These are phyloP conservation scores for Slavum lentiscoides DNA, from an alignment of 2,888 invertebrate genomes.

Conservation along the genomic window DNA sequence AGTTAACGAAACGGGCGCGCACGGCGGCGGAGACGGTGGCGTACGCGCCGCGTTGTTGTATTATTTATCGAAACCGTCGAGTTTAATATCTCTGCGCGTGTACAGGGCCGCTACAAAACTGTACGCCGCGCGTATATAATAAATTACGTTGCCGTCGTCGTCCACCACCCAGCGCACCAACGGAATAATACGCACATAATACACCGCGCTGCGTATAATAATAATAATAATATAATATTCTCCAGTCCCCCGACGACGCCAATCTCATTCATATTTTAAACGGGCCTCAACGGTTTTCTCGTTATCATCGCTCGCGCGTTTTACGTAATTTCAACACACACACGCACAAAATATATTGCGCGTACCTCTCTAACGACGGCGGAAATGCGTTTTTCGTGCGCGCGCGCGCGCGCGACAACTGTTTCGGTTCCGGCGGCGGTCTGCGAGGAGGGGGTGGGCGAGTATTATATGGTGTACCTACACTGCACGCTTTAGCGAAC, in stretches of 20 bases:
- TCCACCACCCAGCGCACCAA: not conserved
- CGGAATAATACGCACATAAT: no score
- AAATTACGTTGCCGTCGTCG: not conserved
- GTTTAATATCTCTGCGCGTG: slow-evolving; percentile 25
- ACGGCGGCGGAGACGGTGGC: no score
- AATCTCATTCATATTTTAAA: slow-evolving; percentile 53
- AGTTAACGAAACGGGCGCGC: no score
- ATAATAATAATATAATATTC: not conserved
- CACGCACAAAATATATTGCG: not conserved
- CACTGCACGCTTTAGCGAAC: no score
- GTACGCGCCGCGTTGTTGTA: slow-evolving; percentile 12
- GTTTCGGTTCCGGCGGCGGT: no score
- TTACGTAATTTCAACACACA: not conserved
- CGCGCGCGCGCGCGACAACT: not conserved
- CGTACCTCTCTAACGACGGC: not conserved
- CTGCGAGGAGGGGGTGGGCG: no score
- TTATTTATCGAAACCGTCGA: slow-evolving; percentile 48
- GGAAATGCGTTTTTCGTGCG: not conserved
- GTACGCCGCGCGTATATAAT: no score
- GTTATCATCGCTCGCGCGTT: slow-evolving; percentile 42
- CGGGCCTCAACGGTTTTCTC: slow-evolving; percentile 51
- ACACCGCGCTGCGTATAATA: not conserved
- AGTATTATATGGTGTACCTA: no score
- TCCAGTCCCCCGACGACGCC: slow-evolving; percentile 46
- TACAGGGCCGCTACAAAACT: no score